A percentile compares a stretch with the other conserved stretches of the same genome.
phyloP scores from a whole-genome alignment of 2,888 invertebrate species.

The Melitaea athalia region DNA sequence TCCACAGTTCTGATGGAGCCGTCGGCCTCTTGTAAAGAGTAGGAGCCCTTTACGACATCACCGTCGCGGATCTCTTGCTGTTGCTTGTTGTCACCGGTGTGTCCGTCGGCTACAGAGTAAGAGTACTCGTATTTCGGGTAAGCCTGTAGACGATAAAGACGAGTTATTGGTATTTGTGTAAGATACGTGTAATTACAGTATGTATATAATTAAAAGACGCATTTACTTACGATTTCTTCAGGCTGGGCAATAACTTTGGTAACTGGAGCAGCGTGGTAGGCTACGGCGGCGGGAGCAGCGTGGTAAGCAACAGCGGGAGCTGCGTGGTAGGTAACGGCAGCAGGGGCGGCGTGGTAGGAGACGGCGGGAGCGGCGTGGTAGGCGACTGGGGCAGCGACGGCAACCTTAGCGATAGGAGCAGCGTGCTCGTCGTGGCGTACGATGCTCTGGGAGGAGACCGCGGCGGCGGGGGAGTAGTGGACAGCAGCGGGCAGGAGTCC shows the following conservation, averaged over 20 bases:
- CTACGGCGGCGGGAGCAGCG: conserved; percentile 49
- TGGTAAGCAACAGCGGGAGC: conserved; percentile 42
- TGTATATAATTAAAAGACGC: not conserved
- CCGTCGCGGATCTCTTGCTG: conserved; percentile 77
- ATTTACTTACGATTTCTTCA: conserved; percentile 43
- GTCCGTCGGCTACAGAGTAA: conserved; percentile 77
- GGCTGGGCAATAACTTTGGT: conserved; percentile 46
- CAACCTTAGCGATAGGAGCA: conserved; percentile 29
- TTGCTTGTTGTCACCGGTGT: conserved; percentile 78
- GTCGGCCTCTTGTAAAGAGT: conserved; percentile 76
- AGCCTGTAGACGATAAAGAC: conserved; percentile 40
- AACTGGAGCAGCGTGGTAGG: conserved; percentile 53
- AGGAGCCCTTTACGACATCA: conserved; percentile 75
- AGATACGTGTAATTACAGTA: too few relatives aligned
- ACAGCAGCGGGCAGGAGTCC: conserved; percentile 55
- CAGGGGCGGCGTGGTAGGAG: conserved; percentile 47
- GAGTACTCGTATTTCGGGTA: conserved; percentile 70
- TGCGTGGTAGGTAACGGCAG: conserved; percentile 32
- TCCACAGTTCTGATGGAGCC: conserved; percentile 74
- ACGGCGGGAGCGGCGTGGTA: conserved; percentile 55
- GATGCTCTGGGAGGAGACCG: conserved; percentile 60
- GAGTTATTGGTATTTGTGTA: too few relatives aligned
- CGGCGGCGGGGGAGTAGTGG: conserved; percentile 58
- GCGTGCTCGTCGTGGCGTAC: conserved; percentile 56
- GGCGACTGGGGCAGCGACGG: conserved; percentile 55